Conservation (phyloP, 2,888 invertebrate species). For the Cerceris rybyensis region DNA sequence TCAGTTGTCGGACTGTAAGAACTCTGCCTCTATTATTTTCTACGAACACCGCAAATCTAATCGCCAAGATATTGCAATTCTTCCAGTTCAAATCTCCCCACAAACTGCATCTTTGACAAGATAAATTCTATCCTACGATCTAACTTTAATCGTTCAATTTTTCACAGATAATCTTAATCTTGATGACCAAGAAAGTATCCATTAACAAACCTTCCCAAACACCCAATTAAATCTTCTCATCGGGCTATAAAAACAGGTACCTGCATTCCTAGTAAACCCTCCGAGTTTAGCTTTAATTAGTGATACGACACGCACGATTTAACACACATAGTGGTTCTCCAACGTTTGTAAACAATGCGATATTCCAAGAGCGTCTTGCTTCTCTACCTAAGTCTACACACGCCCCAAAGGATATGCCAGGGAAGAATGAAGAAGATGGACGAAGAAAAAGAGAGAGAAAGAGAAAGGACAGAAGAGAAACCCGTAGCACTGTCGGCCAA, state of each 20-base stretch:
- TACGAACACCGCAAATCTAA: no score
- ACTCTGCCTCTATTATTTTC: no score
- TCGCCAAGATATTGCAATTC: no score
- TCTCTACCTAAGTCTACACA: constrained; percentile 8
- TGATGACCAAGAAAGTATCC: no score
- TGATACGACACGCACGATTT: constrained; percentile 15
- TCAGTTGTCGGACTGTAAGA: no score
- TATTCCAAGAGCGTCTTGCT: constrained; percentile 29
- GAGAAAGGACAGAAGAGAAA: constrained; percentile 41
- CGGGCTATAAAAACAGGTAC: background rate
- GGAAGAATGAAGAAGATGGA: constrained; percentile 4
- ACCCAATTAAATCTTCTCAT: no score
- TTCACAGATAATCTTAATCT: no score
- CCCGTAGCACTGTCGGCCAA: constrained; percentile 53
- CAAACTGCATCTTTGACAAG: no score
- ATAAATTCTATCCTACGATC: no score
- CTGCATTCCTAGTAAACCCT: background rate
- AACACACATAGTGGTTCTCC: constrained; percentile 27
- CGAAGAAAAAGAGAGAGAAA: constrained; percentile 37
- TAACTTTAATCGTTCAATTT: no score
- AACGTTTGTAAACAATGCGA: constrained; percentile 62
- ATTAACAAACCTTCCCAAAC: no score
- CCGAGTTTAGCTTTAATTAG: constrained; percentile 3
- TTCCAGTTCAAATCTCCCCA: no score
- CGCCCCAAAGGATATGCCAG: background rate